Evolutionary conservation across 1,140 invertebrate genomes (phyloP), one percentile per base, ranked within the genome.

Genomic region (Asbolus verrucosus): DNA sequence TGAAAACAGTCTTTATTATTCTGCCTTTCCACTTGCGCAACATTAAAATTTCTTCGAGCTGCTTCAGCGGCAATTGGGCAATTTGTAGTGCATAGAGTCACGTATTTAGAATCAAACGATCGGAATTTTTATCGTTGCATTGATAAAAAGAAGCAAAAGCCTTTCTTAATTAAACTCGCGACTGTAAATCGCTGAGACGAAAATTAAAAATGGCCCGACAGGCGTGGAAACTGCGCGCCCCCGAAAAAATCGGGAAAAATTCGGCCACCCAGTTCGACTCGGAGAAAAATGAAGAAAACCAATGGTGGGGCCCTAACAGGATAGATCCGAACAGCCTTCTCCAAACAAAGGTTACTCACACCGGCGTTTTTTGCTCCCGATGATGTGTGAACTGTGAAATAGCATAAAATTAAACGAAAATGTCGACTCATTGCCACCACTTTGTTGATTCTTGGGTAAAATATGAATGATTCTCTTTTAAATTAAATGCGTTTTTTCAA

Each of bases 361-460:
- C 33, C 66, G 9, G 24, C 18, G 16, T 68, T 43, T 50, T 67
- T 54, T 67, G 43, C 43, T 31, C 14, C 39, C 31, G 38, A 41
- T 61, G 46, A 73, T 54, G 72, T 73, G 72, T 73, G 68, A 73
- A 73, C 72, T 73, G 72, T 73, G 72, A 73, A 73, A 73, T 73
- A 73, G 72, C 68, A 73, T 73, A 70, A 73, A 73, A 73, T 73
- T 73, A 70, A 73, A 70, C 68, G 27, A 66, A 54, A 41, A 50
- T 59, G 71, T 62, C 54, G 63, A 65, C 38, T 73, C 62, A 46
- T 62, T 43, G 24, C 62, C 16, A 41, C 70, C 66, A 43, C 63
- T 69, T 43, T 61, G 60, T 63, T 38, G 67, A 46, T 68, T 69
- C 67, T 69, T 69, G 31, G 36, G 21, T 31, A 46, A 69, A 69